These are phyloP conservation scores for Nomada ruficornis DNA, from an alignment of 2,888 invertebrate genomes.

Conservation along the genomic window DNA sequence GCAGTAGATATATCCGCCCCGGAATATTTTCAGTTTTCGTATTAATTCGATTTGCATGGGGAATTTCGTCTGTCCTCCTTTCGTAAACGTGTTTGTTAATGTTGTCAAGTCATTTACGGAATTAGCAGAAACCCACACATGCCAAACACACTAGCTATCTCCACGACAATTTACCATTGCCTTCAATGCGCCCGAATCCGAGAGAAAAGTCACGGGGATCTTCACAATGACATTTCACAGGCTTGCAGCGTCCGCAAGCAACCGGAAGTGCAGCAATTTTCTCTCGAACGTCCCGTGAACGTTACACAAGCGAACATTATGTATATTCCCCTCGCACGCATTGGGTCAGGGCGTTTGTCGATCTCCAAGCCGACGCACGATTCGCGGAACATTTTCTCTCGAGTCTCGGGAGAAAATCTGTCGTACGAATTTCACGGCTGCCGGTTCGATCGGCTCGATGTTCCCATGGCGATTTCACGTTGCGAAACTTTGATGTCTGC, in stretches of 20 bases:
- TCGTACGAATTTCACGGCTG: constrained; percentile 70
- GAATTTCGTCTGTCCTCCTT: neutral
- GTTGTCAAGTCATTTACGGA: neutral
- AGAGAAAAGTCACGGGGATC: neutral
- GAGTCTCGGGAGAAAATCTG: constrained; percentile 71
- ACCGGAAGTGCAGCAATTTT: neutral
- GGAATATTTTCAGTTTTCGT: constrained; percentile 18
- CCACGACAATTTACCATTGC: neutral
- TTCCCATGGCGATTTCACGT: constrained; percentile 73
- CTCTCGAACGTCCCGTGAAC: neutral
- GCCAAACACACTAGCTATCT: neutral
- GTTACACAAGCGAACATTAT: constrained; percentile 19
- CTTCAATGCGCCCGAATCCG: too few relatives aligned
- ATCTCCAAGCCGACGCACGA: constrained; percentile 46
- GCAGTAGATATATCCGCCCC: neutral
- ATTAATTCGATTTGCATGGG: constrained; percentile 42
- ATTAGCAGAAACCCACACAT: too few relatives aligned
- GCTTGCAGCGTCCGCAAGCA: neutral
- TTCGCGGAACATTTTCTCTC: constrained; percentile 53
- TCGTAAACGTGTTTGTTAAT: neutral
- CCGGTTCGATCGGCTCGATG: constrained; percentile 63
- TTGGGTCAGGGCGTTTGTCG: constrained; percentile 35
- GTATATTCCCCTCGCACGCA: constrained; percentile 3
- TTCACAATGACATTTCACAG: constrained; percentile 5
- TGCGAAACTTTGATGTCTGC: constrained; percentile 72